Conservation (phyloP, 2,113 vertebrate genomes). For the Ploceus nigricollis region DNA sequence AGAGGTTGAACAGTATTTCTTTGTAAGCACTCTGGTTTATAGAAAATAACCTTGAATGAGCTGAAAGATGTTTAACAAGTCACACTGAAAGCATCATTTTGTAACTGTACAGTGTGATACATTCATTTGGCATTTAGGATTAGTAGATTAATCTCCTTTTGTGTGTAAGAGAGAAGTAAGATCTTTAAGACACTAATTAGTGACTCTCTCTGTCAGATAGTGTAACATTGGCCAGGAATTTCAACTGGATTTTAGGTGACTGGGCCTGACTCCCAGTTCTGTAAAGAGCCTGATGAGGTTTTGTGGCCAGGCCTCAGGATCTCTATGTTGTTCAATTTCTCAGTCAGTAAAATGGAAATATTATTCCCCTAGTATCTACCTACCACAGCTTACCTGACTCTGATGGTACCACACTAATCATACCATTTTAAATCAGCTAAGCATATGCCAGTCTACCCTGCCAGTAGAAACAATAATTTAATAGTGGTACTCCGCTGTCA, state of each 20-base stretch:
- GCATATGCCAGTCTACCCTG: not conserved
- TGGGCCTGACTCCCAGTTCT: not conserved
- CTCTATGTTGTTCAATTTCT: not conserved
- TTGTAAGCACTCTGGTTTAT: slow-evolving; percentile 43
- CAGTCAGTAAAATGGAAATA: not conserved
- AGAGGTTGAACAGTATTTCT: not conserved
- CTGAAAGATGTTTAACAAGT: slow-evolving; percentile 31
- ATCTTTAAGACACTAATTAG: not conserved
- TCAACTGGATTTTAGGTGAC: not conserved
- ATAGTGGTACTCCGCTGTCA: not conserved
- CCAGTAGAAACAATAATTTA: not conserved
- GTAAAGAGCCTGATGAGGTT: not conserved
- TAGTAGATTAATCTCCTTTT: not conserved
- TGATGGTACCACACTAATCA: not conserved
- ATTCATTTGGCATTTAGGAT: not conserved
- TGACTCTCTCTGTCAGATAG: not conserved
- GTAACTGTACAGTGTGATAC: not conserved
- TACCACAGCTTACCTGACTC: not conserved
- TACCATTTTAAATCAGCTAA: not conserved
- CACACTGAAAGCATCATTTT: not conserved
- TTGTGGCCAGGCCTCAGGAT: not conserved
- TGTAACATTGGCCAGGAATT: not conserved
- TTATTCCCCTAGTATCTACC: not conserved
- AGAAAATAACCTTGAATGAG: slow-evolving; percentile 51
- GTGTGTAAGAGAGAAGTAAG: not conserved